phyloP scores from a whole-genome alignment of 2,797 vertebrate species.

The Anas capensis region DNA sequence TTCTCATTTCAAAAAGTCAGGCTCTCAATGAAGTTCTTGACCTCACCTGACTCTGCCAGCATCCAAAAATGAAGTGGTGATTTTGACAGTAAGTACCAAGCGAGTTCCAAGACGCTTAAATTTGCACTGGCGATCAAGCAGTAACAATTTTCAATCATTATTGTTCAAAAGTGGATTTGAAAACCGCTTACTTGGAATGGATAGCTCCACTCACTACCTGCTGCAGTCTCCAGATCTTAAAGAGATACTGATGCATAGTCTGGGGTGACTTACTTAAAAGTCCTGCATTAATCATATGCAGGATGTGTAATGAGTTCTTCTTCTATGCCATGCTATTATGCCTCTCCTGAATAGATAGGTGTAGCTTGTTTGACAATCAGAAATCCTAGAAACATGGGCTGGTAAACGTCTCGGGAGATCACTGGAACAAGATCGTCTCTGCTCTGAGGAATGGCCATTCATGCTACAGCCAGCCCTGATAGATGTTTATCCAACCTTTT shows the following conservation, averaged over 20 bases:
- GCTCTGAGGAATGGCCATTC: neutral
- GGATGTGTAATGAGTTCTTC: neutral
- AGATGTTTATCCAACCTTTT: neutral
- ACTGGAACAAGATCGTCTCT: neutral
- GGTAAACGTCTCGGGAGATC: neutral
- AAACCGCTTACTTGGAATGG: neutral
- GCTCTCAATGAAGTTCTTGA: neutral
- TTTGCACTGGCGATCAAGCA: rapidly evolving
- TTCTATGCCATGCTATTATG: neutral
- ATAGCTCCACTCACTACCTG: neutral
- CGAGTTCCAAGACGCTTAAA: neutral
- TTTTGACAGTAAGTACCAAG: neutral
- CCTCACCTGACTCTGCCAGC: neutral
- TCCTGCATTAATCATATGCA: neutral
- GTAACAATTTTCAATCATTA: neutral
- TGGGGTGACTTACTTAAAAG: neutral
- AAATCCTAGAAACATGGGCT: neutral
- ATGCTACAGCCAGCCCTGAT: neutral
- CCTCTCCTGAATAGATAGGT: neutral
- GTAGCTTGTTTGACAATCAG: neutral
- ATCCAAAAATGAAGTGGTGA: neutral
- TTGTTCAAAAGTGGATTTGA: neutral
- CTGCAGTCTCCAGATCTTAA: neutral
- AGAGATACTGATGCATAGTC: neutral
- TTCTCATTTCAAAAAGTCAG: neutral